Evolutionary conservation across 2,113 vertebrate genomes (phyloP), one percentile per base, ranked within the genome.

Genomic region (Gambusia holbrooki): DNA sequence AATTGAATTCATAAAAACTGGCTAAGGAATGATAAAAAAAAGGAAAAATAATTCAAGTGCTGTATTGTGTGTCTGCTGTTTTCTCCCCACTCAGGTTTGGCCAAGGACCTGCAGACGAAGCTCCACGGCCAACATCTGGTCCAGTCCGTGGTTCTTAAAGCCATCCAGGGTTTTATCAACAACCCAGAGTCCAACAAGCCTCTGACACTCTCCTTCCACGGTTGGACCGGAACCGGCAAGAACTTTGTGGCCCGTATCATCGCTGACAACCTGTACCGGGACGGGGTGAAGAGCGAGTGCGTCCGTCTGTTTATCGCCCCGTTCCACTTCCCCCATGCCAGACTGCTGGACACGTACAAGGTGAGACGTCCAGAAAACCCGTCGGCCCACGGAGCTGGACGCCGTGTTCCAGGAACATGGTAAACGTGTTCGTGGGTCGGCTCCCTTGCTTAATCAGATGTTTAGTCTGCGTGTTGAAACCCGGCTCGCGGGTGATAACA

Each of bases 141-240:
- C 65, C 95, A 92, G 86, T 92, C 93, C 0, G 93, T 96, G 35
- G 90, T 99, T 11, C 17, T 96, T 19, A 95, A 73, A 63, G 94
- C 96, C 0, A 73, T 98, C 75, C 94, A 76, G 74, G 92, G 89
- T 67, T 97, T 97, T 75, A 87, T 99, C 66, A 94, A 93, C 85
- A 94, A 74, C 79, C 94, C 94, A 0, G 87, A 11, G 70, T 94
- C 95, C 0, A 88, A 92, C 82, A 97, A 96, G 84, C 95, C 97
- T 0, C 93, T 98, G 51, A 96, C 94, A 0, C 96, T 99, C 71
- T 97, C 97, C 0, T 98, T 99, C 92, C 97, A 98, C 0, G 98
- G 98, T 86, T 98, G 97, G 96, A 97, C 97, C 0, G 98, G 98
- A 66, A 99, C 98, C 0, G 98, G 98, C 67, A 99, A 99, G 94